Base-by-base conservation (phyloP, 2,888 invertebrate genomes). In the Rapana venosa region DNA sequence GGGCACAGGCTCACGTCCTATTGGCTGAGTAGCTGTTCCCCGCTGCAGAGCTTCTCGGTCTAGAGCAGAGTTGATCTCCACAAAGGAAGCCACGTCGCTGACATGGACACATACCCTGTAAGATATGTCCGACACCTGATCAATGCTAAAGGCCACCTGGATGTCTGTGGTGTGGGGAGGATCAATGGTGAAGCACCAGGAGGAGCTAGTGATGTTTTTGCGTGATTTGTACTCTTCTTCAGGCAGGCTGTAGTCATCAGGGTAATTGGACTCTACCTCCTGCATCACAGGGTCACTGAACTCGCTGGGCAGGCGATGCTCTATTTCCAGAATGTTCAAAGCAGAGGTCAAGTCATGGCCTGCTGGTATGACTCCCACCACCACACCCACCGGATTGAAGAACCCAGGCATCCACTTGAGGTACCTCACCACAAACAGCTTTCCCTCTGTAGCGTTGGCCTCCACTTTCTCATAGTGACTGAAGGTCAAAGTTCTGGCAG, bases 371-470 rank as follows among this genome's bases (percentile, higher is more conserved):
- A 94, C 93, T 1, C 95, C 95, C 35, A 95, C 92, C 17, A 95
- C 95, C 58, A 95, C 91, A 83, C 95, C 95, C 4, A 95, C 88
- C 0, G 95, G 95, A 11, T 93, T 91, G n/a, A 92, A 92, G 83
- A 94, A 92, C 5, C 91, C 92, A 30, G 92, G 90, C 26, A 95
- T 93, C 95, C 95, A 96, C 32, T 94, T 94, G 87, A 95, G 90
- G 90, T 94, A 95, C n/a, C 93, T 93, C 22, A 95, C 95, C 17
- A 95, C 92, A 93, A 95, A 95, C 83, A 95, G 90, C 88, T 94
- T 95, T 4, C 90, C 90, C n/a, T 90, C 87, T 13, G 92, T 92
- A 56, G 94, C 91, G 8, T 88, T 47, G 17, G 92, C 91, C 47
- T 94, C 92, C 22, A 95, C 91, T 22, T 91, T 92, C 88, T 95